Conservation (phyloP, 2,888 invertebrate genomes). For the Stenichneumon culpator region DNA sequence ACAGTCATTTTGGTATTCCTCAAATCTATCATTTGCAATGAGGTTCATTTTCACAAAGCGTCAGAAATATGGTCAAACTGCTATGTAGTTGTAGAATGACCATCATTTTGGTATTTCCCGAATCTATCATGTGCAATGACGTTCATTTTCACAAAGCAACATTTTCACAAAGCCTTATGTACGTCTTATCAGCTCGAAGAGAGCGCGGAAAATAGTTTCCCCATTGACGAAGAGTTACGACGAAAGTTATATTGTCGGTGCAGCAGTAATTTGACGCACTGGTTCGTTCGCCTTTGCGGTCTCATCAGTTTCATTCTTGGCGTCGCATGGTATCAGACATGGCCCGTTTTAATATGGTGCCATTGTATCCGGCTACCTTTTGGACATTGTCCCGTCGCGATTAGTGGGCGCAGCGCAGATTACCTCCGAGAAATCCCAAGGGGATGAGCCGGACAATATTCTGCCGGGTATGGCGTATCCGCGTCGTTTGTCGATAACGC, state of each 20-base stretch:
- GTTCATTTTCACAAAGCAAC: too few species aligned
- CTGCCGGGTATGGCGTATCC: neutral
- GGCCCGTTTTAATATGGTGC: neutral
- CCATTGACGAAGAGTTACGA: neutral
- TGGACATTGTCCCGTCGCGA: neutral
- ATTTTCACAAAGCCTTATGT: too few species aligned
- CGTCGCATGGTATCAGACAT: neutral
- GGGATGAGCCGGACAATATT: conserved; percentile 25
- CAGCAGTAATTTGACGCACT: neutral
- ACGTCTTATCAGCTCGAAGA: too few species aligned
- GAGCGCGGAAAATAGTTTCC: too few species aligned
- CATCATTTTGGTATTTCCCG: too few species aligned
- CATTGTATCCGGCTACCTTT: neutral
- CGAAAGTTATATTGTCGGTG: neutral
- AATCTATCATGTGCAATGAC: too few species aligned
- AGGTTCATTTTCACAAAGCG: too few species aligned
- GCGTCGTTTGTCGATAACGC: conserved; percentile 17
- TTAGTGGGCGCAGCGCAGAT: conserved; percentile 49
- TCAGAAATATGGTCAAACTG: too few species aligned
- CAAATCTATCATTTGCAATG: too few species aligned
- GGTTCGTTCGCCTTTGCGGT: neutral
- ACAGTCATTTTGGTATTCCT: too few species aligned
- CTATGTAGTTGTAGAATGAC: too few species aligned
- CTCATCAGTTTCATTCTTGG: conserved; percentile 31
- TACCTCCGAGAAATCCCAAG: conserved; percentile 43